phyloP scores from a whole-genome alignment of 2,113 vertebrate genomes.

The Mola mola region DNA sequence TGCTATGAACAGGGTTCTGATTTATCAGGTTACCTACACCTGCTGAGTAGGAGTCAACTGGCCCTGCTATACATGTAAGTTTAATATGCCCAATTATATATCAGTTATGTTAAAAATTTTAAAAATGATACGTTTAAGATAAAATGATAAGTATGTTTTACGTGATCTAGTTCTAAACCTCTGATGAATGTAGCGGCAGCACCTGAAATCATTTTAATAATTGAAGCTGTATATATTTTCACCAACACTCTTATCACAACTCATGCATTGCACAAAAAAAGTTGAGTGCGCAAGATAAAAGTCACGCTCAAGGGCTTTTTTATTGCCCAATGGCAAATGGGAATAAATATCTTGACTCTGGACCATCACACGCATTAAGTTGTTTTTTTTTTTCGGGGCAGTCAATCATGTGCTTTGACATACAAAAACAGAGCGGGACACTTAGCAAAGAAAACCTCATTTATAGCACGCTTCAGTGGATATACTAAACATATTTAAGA shows the following conservation, averaged over 20 bases:
- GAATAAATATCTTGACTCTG: slow-evolving; percentile 64
- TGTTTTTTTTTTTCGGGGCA: slow-evolving; percentile 78
- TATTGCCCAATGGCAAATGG: slow-evolving; percentile 65
- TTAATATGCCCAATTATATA: slow-evolving; percentile 16
- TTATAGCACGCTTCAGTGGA: slow-evolving; percentile 74
- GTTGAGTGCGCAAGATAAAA: slow-evolving; percentile 43
- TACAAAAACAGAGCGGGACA: slow-evolving; percentile 81
- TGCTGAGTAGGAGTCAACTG: slow-evolving; percentile 33
- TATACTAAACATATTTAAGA: slow-evolving; percentile 73
- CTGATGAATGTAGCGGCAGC: slow-evolving; percentile 46
- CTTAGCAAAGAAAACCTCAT: slow-evolving; percentile 85
- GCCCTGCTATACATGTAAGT: slow-evolving; percentile 25
- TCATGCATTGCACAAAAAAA: slow-evolving; percentile 51
- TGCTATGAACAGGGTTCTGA: slow-evolving; percentile 18
- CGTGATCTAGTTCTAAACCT: neutral
- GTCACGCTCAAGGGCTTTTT: slow-evolving; percentile 49
- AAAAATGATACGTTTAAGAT: neutral
- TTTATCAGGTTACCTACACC: slow-evolving; percentile 35
- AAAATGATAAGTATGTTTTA: neutral
- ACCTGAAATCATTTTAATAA: slow-evolving; percentile 49
- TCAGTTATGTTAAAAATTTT: slow-evolving; percentile 25
- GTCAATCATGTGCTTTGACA: slow-evolving; percentile 82
- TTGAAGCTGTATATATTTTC: slow-evolving; percentile 55
- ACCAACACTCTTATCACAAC: slow-evolving; percentile 60
- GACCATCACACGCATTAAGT: slow-evolving; percentile 71